Conservation (phyloP, 2,797 vertebrate genomes). For the Nyctalus aviator region DNA sequence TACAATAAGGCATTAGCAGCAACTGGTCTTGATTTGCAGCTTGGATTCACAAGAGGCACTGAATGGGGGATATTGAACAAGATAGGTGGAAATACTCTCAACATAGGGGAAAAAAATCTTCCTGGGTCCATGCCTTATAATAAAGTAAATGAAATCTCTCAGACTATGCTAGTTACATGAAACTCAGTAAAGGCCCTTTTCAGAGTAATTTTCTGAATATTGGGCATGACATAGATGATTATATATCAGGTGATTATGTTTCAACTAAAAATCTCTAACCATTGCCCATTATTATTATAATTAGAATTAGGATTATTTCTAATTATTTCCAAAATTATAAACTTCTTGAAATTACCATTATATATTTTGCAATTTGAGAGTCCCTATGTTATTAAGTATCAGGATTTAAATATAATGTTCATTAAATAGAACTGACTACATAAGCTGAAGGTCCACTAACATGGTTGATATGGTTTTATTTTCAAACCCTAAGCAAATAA, state of each 20-base stretch:
- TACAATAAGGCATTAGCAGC: background rate
- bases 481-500: constrained; percentile 6
- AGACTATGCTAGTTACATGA: background rate
- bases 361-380: background rate
- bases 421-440: constrained; percentile 10
- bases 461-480: background rate
- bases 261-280: background rate
- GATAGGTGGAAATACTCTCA: background rate
- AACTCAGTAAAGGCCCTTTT: background rate
- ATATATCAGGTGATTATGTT: background rate
- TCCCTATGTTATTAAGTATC: background rate
- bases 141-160: background rate
- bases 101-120: background rate
- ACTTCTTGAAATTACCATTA: background rate
- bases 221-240: background rate
- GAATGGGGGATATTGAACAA: background rate
- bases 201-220: background rate
- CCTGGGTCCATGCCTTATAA: background rate
- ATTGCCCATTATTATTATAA: background rate
- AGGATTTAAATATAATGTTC: constrained; percentile 38
- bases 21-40: background rate
- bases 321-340: constrained; percentile 43
- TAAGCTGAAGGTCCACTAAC: background rate
- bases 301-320: background rate
- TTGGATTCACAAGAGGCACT: background rate